Evolutionary conservation across 2,797 vertebrate genomes (phyloP).

Genomic region (Sciurus carolinensis): DNA sequence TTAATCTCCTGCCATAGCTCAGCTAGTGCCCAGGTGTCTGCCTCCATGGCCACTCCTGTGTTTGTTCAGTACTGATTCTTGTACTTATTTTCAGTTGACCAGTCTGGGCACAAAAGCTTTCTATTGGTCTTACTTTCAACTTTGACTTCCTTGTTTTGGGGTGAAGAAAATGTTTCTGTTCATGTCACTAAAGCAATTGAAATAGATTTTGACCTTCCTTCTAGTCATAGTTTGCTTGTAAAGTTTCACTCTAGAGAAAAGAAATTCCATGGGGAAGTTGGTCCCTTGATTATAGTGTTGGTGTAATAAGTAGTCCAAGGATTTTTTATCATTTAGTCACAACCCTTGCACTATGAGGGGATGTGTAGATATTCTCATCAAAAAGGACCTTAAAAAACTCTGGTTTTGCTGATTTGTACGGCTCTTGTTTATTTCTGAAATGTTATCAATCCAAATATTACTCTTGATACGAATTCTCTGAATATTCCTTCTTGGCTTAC

Average conservation of each 20-base stretch:
- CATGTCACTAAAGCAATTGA: neutral
- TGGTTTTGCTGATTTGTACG: neutral
- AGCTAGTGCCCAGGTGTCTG: neutral
- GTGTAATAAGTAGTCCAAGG: neutral
- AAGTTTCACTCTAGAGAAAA: neutral
- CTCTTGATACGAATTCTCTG: neutral
- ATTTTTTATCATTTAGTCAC: neutral
- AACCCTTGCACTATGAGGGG: neutral
- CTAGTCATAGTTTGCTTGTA: neutral
- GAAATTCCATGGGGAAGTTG: neutral
- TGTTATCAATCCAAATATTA: neutral
- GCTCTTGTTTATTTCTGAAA: neutral
- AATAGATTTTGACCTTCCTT: neutral
- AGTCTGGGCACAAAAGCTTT: rapidly evolving
- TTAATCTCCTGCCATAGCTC: neutral
- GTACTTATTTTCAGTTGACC: neutral
- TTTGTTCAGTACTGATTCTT: neutral
- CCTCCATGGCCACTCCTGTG: too few relatives aligned
- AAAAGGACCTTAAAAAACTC: neutral
- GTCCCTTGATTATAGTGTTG: neutral
- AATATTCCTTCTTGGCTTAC: neutral
- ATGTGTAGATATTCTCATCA: neutral
- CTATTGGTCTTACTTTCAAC: neutral
- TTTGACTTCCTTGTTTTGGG: neutral
- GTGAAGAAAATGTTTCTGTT: neutral